Conservation (phyloP, 2,888 invertebrate species). For the Pollenia griseotomentosa region DNA sequence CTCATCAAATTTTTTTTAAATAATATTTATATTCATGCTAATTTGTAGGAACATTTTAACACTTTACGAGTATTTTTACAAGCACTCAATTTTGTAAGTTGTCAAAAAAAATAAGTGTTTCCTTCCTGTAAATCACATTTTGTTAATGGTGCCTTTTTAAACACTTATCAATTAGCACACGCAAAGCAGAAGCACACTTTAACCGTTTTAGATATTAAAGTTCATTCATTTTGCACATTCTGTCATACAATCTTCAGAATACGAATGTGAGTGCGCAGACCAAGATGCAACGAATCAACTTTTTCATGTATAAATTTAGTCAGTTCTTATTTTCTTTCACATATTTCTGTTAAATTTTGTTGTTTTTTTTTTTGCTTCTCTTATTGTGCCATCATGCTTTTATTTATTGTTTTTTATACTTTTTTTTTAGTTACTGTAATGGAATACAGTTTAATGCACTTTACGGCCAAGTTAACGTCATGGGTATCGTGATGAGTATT, state of each 20-base stretch:
- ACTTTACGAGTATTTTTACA: constrained; percentile 13
- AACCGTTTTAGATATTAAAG: constrained; percentile 37
- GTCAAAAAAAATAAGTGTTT: constrained; percentile 37
- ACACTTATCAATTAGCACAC: constrained; percentile 55
- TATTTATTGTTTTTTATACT: constrained; percentile 2
- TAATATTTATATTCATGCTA: constrained; percentile 34
- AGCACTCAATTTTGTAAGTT: constrained; percentile 24
- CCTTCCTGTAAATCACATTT: constrained; percentile 51
- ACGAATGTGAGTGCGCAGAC: background rate
- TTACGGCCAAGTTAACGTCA: constrained; percentile 63
- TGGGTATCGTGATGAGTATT: constrained; percentile 49
- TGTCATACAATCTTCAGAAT: background rate
- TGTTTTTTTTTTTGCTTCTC: background rate
- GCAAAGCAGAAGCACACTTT: constrained; percentile 37
- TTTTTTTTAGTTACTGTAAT: constrained; percentile 40
- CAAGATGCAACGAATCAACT: background rate
- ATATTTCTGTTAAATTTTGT: constrained; percentile 43
- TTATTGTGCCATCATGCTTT: constrained; percentile 29
- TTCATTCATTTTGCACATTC: constrained; percentile 30
- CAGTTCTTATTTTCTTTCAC: constrained; percentile 21
- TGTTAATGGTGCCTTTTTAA: background rate
- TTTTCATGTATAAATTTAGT: background rate
- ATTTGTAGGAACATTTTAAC: constrained; percentile 50
- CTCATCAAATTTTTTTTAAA: constrained; percentile 49
- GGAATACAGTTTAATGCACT: constrained; percentile 61